phyloP scores from a whole-genome alignment of 1,140 invertebrate species.

The silkworm (Bombyx mori) region ASM3026992v2 NC_085113.1:9636501-9637000 shows the following conservation, averaged over 20 bases:
- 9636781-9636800: slow-evolving; percentile 43
- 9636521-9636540: too few relatives aligned
- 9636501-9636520: too few relatives aligned
- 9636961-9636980: slow-evolving; percentile 42
- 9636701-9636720: too few relatives aligned
- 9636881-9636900: slow-evolving; percentile 47
- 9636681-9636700: too few relatives aligned
- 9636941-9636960: slow-evolving; percentile 39
- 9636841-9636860: slow-evolving; percentile 35
- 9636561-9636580: too few relatives aligned
- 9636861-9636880: slow-evolving; percentile 32
- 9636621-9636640: too few relatives aligned
- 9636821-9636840: slow-evolving; percentile 46
- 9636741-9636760: slow-evolving; percentile 37
- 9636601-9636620: too few relatives aligned
- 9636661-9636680: too few relatives aligned
- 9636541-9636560: too few relatives aligned
- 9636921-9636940: slow-evolving; percentile 54
- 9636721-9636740: neutral
- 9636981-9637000: neutral
- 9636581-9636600: too few relatives aligned
- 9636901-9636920: slow-evolving; percentile 48
- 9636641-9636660: too few relatives aligned
- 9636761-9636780: slow-evolving; percentile 56
- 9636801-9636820: slow-evolving; percentile 37